Percentiles rank a stretch among this genome's conserved stretches.
phyloP scores from a whole-genome alignment of 2,113 vertebrate species.

The Brachypteracias leptosomus region DNA sequence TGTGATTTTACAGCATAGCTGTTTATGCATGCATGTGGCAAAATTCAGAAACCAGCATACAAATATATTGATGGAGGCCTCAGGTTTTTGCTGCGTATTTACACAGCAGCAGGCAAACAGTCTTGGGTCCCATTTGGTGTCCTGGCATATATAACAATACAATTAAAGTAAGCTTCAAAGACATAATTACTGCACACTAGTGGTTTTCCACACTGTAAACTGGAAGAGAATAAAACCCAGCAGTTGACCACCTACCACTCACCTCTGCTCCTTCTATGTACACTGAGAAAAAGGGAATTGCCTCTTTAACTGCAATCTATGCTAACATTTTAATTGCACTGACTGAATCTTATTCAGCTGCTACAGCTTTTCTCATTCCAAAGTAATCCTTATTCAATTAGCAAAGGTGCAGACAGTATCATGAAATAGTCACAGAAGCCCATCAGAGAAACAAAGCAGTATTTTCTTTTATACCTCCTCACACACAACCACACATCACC shows the following conservation, averaged over 20 bases:
- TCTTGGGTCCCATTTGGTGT: not conserved
- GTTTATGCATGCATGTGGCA: accelerated
- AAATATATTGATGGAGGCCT: not conserved
- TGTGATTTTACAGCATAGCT: not conserved
- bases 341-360: not conserved
- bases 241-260: not conserved
- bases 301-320: not conserved
- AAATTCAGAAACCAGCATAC: not conserved
- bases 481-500: not conserved
- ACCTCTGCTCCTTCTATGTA: not conserved
- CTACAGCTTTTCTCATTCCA: not conserved
- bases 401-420: not conserved
- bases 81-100: not conserved
- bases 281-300: not conserved
- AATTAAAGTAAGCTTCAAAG: not conserved
- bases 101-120: not conserved
- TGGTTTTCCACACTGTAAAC: not conserved
- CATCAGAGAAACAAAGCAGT: not conserved
- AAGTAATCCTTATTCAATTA: slow-evolving; percentile 40
- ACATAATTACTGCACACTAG: not conserved
- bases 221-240: not conserved
- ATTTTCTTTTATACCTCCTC: not conserved
- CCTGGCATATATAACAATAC: not conserved
- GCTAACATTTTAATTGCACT: not conserved
- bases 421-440: not conserved